A percentile compares a stretch with the other conserved stretches of the same genome.
Evolutionary conservation across 1,140 invertebrate species (phyloP).

Genomic region (Heterodera schachtii): DNA sequence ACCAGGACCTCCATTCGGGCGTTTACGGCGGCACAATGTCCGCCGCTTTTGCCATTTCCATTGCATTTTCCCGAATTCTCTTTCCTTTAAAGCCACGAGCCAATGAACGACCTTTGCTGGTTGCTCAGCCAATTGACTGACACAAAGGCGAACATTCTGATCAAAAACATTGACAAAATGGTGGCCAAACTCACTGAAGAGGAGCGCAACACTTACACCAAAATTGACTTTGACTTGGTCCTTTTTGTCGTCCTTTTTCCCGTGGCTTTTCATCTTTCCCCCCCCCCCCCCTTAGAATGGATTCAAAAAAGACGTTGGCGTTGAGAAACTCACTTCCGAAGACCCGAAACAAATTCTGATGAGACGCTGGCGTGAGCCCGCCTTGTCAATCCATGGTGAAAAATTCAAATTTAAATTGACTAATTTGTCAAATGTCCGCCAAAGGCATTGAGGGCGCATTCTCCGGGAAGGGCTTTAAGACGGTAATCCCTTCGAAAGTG

Average conservation of each 20-base stretch:
- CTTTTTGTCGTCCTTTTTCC: too few relatives aligned
- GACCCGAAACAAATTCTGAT: slow-evolving; percentile 72
- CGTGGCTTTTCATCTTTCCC: not conserved
- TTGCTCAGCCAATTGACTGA: slow-evolving; percentile 81
- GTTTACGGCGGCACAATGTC: slow-evolving; percentile 82
- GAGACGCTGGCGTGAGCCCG: slow-evolving; percentile 60
- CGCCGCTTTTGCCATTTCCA: slow-evolving; percentile 24
- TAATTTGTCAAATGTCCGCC: not conserved
- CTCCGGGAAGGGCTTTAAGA: slow-evolving; percentile 83
- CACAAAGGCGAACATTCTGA: slow-evolving; percentile 79
- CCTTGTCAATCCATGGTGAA: slow-evolving; percentile 66
- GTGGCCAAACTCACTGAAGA: slow-evolving; percentile 75
- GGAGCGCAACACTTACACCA: slow-evolving; percentile 79
- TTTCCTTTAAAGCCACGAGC: slow-evolving; percentile 73
- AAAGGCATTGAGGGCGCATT: slow-evolving; percentile 83
- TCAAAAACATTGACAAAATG: slow-evolving; percentile 79
- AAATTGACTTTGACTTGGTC: slow-evolving; percentile 84
- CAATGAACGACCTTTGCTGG: slow-evolving; percentile 84
- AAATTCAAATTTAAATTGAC: not conserved
- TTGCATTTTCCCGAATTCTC: slow-evolving; percentile 8
- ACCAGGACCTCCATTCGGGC: slow-evolving; percentile 92
- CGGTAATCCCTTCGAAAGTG: slow-evolving; percentile 69
- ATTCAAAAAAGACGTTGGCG: slow-evolving; percentile 77
- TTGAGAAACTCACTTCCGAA: slow-evolving; percentile 74
- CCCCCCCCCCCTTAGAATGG: slow-evolving; percentile 69